phyloP scores from a whole-genome alignment of 2,113 vertebrate species.

The Solenodon paradoxus region DNA sequence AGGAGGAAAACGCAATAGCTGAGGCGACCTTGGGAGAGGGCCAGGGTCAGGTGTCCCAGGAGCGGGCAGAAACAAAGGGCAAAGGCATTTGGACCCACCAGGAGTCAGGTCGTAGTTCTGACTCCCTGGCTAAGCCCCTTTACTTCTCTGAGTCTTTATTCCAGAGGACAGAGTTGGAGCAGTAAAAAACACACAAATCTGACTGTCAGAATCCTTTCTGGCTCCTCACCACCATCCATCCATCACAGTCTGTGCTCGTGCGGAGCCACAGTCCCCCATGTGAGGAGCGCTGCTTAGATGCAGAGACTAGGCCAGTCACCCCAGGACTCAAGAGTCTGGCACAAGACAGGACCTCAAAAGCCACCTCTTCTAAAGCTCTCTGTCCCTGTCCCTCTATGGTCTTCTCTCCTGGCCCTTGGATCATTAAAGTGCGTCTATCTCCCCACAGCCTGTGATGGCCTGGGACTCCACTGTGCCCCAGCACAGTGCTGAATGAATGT shows the following conservation, averaged over 20 bases:
- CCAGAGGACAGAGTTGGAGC: not conserved
- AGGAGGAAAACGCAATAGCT: not conserved
- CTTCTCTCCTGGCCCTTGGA: not conserved
- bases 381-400: not conserved
- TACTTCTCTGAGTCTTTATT: not conserved
- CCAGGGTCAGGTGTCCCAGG: conserved; percentile 64
- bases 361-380: not conserved
- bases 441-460: not conserved
- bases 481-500: not conserved
- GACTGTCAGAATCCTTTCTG: not conserved
- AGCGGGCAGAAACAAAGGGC: not conserved
- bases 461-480: not conserved
- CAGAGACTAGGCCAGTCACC: not conserved
- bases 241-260: not conserved
- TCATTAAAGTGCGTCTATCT: not conserved
- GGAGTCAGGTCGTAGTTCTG: not conserved
- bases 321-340: not conserved
- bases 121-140: not conserved
- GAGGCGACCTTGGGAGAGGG: not conserved
- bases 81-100: conserved; percentile 11
- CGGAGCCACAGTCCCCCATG: not conserved
- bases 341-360: not conserved
- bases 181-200: not conserved
- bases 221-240: not conserved
- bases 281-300: not conserved